These are phyloP conservation scores for Aphelinus atriplicis DNA, from an alignment of 1,140 invertebrate genomes.

Conservation along the genomic window DNA sequence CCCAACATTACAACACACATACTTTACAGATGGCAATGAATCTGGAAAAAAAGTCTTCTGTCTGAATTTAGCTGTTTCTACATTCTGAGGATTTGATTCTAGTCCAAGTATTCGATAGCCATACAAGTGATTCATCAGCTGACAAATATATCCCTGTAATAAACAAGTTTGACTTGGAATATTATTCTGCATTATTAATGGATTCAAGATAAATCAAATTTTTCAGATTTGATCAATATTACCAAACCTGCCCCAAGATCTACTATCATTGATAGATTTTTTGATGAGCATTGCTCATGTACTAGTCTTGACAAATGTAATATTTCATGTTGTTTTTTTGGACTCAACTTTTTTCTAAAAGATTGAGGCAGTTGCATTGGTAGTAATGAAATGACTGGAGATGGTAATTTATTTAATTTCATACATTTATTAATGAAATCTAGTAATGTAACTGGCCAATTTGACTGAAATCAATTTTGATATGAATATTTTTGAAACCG, in stretches of 20 bases:
- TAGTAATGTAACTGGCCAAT: slow-evolving; percentile 60
- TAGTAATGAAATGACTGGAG: slow-evolving; percentile 22
- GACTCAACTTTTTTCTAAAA: slow-evolving; percentile 62
- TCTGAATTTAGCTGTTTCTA: slow-evolving; percentile 72
- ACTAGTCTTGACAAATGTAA: slow-evolving; percentile 70
- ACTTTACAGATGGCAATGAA: slow-evolving; percentile 69
- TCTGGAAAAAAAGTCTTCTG: slow-evolving; percentile 69
- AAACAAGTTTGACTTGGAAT: neutral
- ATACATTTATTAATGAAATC: slow-evolving; percentile 60
- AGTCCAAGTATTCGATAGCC: slow-evolving; percentile 77
- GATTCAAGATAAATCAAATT: slow-evolving; percentile 30
- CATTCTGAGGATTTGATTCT: slow-evolving; percentile 72
- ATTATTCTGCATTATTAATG: neutral
- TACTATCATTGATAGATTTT: slow-evolving; percentile 70
- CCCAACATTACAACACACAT: slow-evolving; percentile 68
- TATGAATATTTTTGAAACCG: neutral
- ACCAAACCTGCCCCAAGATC: slow-evolving; percentile 86
- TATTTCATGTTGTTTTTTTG: slow-evolving; percentile 80
- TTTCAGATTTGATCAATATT: slow-evolving; percentile 44
- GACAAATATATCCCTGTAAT: slow-evolving; percentile 79
- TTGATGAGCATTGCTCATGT: slow-evolving; percentile 65
- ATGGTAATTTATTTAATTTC: slow-evolving; percentile 50
- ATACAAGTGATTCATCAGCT: slow-evolving; percentile 73
- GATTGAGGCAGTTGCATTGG: slow-evolving; percentile 48
- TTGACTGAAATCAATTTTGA: slow-evolving; percentile 44